Evolutionary conservation across 1,140 invertebrate genomes (phyloP).

Genomic region (Brachionus calyciflorus): DNA sequence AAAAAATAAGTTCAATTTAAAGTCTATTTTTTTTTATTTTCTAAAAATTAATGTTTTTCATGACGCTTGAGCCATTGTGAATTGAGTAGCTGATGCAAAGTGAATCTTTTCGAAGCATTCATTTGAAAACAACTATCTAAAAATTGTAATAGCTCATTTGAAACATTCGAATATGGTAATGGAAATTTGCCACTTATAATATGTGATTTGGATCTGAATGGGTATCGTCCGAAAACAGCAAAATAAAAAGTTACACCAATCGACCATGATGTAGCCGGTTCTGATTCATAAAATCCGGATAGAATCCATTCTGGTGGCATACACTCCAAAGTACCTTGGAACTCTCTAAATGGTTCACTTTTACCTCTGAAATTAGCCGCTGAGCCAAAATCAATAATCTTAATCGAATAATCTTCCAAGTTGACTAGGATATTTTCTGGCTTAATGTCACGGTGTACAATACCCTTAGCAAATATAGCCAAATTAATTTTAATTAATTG

Average conservation of each 20-base stretch:
- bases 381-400: constrained; percentile 44
- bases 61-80: constrained; percentile 41
- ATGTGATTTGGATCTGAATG: constrained; percentile 36
- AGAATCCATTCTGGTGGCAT: constrained; percentile 46
- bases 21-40: no score
- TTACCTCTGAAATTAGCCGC: constrained; percentile 15
- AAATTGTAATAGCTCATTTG: constrained; percentile 43
- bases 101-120: constrained; percentile 36
- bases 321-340: constrained; percentile 43
- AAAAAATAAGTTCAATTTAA: no score
- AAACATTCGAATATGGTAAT: constrained; percentile 38
- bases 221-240: constrained; percentile 35
- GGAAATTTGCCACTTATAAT: constrained; percentile 46
- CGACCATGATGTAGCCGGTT: constrained; percentile 41
- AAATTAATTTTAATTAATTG: constrained; percentile 32
- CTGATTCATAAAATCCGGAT: constrained; percentile 24
- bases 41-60: constrained; percentile 1
- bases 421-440: constrained; percentile 43
- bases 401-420: constrained; percentile 41
- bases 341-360: constrained; percentile 17
- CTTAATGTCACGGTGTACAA: constrained; percentile 38
- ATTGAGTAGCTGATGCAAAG: constrained; percentile 36
- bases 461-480: constrained; percentile 36
- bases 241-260: constrained; percentile 46
- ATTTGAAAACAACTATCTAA: constrained; percentile 45